A percentile compares a stretch with the other conserved stretches of the same genome.
phyloP scores from a whole-genome alignment of 2,888 invertebrate genomes.

The Sinhomidia bicolor region DNA sequence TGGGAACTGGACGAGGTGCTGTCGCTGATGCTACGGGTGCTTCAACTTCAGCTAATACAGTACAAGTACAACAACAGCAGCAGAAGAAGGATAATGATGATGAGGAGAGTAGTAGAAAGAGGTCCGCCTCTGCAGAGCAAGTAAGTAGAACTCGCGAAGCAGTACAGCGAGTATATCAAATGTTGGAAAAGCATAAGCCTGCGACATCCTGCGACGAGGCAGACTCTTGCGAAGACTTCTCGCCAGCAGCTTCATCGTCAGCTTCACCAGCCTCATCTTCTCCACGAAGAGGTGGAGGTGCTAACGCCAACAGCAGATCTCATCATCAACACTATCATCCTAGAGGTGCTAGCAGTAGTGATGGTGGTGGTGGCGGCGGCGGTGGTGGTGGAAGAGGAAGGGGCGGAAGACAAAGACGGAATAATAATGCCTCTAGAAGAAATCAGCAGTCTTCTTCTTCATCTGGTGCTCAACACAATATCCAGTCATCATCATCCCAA shows the following conservation, averaged over 20 bases:
- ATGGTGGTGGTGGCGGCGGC: neutral
- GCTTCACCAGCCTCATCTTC: constrained; percentile 53
- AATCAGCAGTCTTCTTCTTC: constrained; percentile 44
- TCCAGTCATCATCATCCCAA: constrained; percentile 58
- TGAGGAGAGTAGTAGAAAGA: constrained; percentile 1
- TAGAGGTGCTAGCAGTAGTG: constrained; percentile 43
- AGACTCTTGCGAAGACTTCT: constrained; percentile 68
- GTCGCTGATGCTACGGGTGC: constrained; percentile 28
- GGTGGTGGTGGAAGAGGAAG: constrained; percentile 25
- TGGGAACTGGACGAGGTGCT: constrained; percentile 50
- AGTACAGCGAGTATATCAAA: constrained; percentile 79
- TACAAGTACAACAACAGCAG: neutral
- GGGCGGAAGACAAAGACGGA: constrained; percentile 62
- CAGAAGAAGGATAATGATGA: neutral
- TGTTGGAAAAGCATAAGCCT: constrained; percentile 79
- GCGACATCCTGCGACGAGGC: constrained; percentile 77
- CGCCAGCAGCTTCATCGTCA: constrained; percentile 28
- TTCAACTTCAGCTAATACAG: constrained; percentile 14
- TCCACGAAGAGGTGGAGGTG: constrained; percentile 66
- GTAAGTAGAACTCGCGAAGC: constrained; percentile 78
- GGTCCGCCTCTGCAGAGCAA: constrained; percentile 58
- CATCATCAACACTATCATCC: constrained; percentile 26
- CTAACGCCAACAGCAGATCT: constrained; percentile 49
- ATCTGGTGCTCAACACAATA: constrained; percentile 58
- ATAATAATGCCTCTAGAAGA: constrained; percentile 44